Evolutionary conservation across 1,140 invertebrate genomes (phyloP).

Genomic region (Calephelis nemesis): DNA sequence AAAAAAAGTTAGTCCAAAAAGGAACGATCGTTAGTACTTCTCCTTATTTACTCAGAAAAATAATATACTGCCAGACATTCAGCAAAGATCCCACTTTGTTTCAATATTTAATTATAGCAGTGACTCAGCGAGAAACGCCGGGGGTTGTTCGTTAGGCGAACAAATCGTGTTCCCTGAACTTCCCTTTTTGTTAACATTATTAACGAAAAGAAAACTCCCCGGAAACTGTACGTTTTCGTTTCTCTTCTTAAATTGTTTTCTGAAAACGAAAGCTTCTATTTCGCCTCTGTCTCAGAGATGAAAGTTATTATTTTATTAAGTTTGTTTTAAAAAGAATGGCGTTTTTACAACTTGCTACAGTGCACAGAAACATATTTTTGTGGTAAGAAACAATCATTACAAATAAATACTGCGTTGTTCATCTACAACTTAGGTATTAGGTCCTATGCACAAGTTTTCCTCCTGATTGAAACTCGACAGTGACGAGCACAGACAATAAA

Average conservation of each 20-base stretch:
- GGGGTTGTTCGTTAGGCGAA: slow-evolving; percentile 21
- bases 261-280: background rate
- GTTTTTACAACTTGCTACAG: too few relatives aligned
- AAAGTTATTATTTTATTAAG: too few relatives aligned
- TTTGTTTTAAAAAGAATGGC: too few relatives aligned
- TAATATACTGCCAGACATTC: background rate
- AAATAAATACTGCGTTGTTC: too few relatives aligned
- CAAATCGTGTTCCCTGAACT: too few relatives aligned
- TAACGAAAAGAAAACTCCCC: slow-evolving; percentile 2
- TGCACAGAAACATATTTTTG: too few relatives aligned
- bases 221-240: slow-evolving; percentile 4
- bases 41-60: background rate
- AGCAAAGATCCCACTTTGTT: slow-evolving; percentile 15
- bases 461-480: too few relatives aligned
- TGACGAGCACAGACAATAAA: too few relatives aligned
- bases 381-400: too few relatives aligned
- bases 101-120: slow-evolving; percentile 31
- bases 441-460: too few relatives aligned
- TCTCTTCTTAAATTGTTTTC: slow-evolving; percentile 3
- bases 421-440: too few relatives aligned
- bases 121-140: slow-evolving; percentile 21
- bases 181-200: slow-evolving; percentile 18
- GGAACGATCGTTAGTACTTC: background rate
- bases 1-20: background rate
- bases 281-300: too few relatives aligned